Base-by-base conservation (phyloP, 2,113 vertebrate species). In the Willisornis vidua region DNA sequence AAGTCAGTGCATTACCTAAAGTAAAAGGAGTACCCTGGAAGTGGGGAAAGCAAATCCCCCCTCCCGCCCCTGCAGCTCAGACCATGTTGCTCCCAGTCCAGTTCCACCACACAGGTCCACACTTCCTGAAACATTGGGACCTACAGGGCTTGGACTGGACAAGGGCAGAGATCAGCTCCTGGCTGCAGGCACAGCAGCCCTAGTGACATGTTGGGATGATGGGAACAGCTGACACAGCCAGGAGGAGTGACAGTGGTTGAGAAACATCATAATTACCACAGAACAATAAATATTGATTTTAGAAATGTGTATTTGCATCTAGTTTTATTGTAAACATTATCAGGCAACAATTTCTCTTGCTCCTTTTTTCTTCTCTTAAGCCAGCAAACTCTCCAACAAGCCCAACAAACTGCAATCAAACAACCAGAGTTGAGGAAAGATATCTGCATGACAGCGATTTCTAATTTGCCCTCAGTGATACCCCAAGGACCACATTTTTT, bases 291-390 rank as follows among this genome's bases (percentile, higher is more conserved):
- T 26, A 71, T 1, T 18, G 55, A 70, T 43, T 63, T 45, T 52
- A 65, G 59, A 52, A 54, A 72, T 71, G 76, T 37, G 2, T 12
- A 45, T 55, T 87, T 94, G 80, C 25, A 55, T 49, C 41, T 63
- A 52, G 67, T 48, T 97, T 95, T 95, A 94, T 81, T 91, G 84
- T 94, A 96, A 86, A 85, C 88, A 61, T 61, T 85, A 41, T n/a
- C 81, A 24, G 19, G 35, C 49, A 73, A 37, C 83, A 55, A 26
- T 41, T 83, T n/a, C 25, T 2, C 67, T 79, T 46, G 31, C 52
- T 52, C 68, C 19, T 59, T n/a, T 83, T 82, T 62, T 70, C 49
- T 86, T 76, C 46, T 83, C 80, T 83, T 61, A 81, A 19, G 65
- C 35, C 18, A 33, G 28, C 68, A 48, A 85, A 24, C 72, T 55